Base-by-base conservation (phyloP, 2,113 vertebrate genomes). In the Thamnaconus septentrionalis region DNA sequence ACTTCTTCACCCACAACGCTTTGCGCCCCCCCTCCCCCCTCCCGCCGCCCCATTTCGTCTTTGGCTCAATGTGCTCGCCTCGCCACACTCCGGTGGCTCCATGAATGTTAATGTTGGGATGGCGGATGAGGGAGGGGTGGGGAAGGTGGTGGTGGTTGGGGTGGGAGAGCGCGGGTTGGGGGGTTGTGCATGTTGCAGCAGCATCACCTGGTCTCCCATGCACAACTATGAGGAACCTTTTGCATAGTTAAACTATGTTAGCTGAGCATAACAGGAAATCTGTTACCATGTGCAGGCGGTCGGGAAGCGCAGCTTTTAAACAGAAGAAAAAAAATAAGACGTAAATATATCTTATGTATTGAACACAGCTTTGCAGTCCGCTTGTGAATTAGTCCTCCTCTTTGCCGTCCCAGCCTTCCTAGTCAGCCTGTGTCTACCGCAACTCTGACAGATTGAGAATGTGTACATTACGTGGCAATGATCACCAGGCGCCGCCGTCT, bases 101-200 rank as follows among this genome's bases (percentile, higher is more conserved):
- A 92, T 92, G 91, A 92, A 92, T 92, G 87, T 90, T 91, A 91
- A 92, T 92, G 84, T 74, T 7, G 49, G 66, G 72, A 41, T 47
- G 65, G 61, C 68, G 45, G 12, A 8, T 6, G 66, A 64, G 66
- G 45, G 12, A 7, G 7, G 50, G 55, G 3, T 47, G 18, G 18
- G 4, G 53, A 41, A 51, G 11, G 18, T 8, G 66, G 52, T 44
- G 48, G 61, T 42, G 52, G 42, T 31, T 31, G 18, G 18, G 18
- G 18, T 31, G 18, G 18, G 18, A 31, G 18, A 31, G 18, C 2
- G 18, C 2, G 18, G 18, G 18, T 31, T 1, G 18, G 18, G 18
- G 18, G 18, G 18, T 31, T 31, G 18, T 31, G 18, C 18, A 31
- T 31, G 18, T 31, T 31, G 54, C 47, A 58, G 73, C 61, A 51